A percentile compares a stretch with the other conserved stretches of the same genome.
Evolutionary conservation across 1,140 invertebrate genomes (phyloP).

Genomic region (Conopomorpha cramerella): DNA sequence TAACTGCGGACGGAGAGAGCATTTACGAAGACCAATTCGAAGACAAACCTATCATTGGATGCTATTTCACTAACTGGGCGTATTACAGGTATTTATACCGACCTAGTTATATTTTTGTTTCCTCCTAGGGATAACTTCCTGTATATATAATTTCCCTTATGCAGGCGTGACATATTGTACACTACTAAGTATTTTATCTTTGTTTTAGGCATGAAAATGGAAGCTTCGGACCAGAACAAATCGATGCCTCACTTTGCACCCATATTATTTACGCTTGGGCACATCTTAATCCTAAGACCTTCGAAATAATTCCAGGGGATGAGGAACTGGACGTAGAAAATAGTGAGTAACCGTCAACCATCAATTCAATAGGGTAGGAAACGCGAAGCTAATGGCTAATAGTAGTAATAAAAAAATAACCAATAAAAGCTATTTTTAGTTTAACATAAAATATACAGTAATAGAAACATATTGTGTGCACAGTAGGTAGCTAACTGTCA

Average conservation of each 20-base stretch:
- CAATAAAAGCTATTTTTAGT: no score
- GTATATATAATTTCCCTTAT: no score
- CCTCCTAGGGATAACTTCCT: no score
- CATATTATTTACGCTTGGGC: slow-evolving; percentile 79
- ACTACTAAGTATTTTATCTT: background rate
- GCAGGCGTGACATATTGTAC: no score
- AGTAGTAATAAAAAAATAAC: no score
- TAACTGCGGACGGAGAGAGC: slow-evolving; percentile 11
- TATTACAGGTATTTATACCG: slow-evolving; percentile 62
- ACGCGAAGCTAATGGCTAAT: no score
- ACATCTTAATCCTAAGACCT: slow-evolving; percentile 60
- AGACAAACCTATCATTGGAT: slow-evolving; percentile 65
- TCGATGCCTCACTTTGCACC: slow-evolving; percentile 70
- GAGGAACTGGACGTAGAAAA: slow-evolving; percentile 71
- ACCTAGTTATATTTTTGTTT: no score
- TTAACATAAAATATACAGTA: no score
- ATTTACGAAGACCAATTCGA: slow-evolving; percentile 12
- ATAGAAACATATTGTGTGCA: no score
- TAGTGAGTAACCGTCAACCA: slow-evolving; percentile 54
- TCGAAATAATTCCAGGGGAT: slow-evolving; percentile 66
- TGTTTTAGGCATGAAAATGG: slow-evolving; percentile 63
- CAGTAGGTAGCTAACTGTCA: no score
- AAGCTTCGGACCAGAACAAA: slow-evolving; percentile 68
- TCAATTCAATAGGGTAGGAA: no score
- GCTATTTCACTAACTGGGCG: slow-evolving; percentile 79